These are phyloP conservation scores for Falco columbarius DNA, from an alignment of 2,797 vertebrate species.

Conservation along the genomic window DNA sequence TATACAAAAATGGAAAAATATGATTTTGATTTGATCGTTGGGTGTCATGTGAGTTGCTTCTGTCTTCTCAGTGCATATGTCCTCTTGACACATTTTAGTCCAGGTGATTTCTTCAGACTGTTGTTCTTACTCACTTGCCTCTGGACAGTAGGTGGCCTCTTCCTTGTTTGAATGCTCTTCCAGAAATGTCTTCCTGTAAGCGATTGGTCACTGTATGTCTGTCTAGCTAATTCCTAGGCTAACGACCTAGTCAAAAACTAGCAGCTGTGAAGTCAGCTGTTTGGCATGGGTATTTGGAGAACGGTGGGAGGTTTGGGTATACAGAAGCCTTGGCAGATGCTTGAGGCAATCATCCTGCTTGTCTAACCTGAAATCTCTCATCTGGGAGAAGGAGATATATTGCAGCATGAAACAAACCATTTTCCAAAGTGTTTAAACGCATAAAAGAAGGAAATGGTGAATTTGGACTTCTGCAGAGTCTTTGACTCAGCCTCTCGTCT, in stretches of 20 bases:
- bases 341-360: conserved; percentile 14
- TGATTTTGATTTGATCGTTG: neutral
- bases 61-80: rapidly evolving
- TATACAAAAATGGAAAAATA: neutral
- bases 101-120: neutral
- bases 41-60: neutral
- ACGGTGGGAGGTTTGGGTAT: neutral
- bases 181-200: neutral
- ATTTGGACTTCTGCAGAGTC: neutral
- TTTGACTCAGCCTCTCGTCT: neutral
- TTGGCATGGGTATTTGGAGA: neutral
- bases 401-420: neutral
- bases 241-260: neutral
- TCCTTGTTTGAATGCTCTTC: neutral
- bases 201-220: neutral
- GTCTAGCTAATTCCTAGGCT: neutral
- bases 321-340: conserved; percentile 8
- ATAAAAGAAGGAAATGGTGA: neutral
- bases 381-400: neutral
- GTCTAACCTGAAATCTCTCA: conserved; percentile 8
- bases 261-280: neutral
- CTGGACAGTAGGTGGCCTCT: neutral
- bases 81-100: neutral
- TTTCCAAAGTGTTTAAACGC: neutral
- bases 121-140: neutral